Evolutionary conservation across 2,888 invertebrate species (phyloP).

Genomic region (Ornithoptera priamus): DNA sequence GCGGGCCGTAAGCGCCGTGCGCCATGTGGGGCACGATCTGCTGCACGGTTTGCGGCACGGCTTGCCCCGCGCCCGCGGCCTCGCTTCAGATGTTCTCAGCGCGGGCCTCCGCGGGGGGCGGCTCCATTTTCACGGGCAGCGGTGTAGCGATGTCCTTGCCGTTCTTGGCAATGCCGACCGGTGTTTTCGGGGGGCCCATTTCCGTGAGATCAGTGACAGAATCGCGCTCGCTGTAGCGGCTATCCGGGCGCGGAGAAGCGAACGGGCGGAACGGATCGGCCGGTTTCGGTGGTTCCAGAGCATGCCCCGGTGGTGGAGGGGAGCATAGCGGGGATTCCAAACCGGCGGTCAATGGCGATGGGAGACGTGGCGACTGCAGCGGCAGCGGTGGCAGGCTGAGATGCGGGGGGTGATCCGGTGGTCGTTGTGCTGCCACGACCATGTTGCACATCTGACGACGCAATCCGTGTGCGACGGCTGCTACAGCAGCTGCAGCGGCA

Average conservation of each 20-base stretch:
- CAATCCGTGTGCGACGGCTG: conserved; percentile 91
- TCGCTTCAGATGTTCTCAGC: conserved; percentile 76
- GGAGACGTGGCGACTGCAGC: conserved; percentile 70
- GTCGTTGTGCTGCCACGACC: conserved; percentile 81
- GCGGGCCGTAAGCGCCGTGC: conserved; percentile 42
- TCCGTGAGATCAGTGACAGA: conserved; percentile 63
- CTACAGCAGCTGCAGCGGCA: conserved; percentile 91
- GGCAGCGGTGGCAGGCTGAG: conserved; percentile 67
- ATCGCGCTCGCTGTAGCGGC: conserved; percentile 85
- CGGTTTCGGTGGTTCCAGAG: conserved; percentile 81
- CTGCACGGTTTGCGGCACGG: conserved; percentile 19
- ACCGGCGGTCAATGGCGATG: conserved; percentile 79
- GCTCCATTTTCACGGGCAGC: conserved; percentile 86
- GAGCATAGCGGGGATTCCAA: conserved; percentile 83
- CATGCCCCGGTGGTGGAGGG: conserved; percentile 82
- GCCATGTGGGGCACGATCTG: conserved; percentile 60
- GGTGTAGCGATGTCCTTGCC: conserved; percentile 72
- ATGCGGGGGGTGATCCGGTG: conserved; percentile 72
- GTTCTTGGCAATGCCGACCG: conserved; percentile 52
- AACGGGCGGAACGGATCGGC: conserved; percentile 78
- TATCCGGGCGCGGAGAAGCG: conserved; percentile 79
- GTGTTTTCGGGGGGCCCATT: conserved; percentile 72
- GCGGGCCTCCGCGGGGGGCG: conserved; percentile 79
- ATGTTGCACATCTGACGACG: conserved; percentile 93
- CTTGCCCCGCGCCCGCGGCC: conserved; percentile 65